A percentile compares a stretch with the other conserved stretches of the same genome.
phyloP scores from a whole-genome alignment of 2,113 vertebrate genomes.

The Ageneiosus marmoratus region DNA sequence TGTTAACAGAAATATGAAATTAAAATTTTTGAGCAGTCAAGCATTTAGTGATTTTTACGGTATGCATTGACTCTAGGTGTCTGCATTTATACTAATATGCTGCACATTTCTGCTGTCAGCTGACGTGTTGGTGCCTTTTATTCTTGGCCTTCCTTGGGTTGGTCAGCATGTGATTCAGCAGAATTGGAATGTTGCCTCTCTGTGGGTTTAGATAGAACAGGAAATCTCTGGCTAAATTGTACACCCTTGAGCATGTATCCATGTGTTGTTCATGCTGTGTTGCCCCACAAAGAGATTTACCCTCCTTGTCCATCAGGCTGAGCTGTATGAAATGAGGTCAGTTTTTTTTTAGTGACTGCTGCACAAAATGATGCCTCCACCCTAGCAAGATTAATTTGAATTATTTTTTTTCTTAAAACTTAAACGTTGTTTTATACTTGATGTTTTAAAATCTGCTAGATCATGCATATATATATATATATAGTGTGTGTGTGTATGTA shows the following conservation, averaged over 20 bases:
- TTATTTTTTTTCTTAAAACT: conserved; percentile 8
- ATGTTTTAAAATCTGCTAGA: too few relatives aligned
- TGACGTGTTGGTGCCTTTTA: conserved; percentile 15
- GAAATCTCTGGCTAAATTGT: conserved; percentile 15
- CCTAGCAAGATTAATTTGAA: not conserved
- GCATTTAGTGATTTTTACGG: not conserved
- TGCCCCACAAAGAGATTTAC: conserved; percentile 51
- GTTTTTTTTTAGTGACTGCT: conserved; percentile 15
- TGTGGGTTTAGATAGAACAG: conserved; percentile 19
- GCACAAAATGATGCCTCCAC: conserved; percentile 33
- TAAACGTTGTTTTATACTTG: not conserved
- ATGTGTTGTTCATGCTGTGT: conserved; percentile 42
- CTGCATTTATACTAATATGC: not conserved
- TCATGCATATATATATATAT: too few relatives aligned
- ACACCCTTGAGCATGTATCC: conserved; percentile 39
- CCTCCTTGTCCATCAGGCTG: conserved; percentile 41
- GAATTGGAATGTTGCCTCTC: conserved; percentile 29
- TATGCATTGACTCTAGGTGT: not conserved
- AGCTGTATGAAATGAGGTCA: conserved; percentile 47
- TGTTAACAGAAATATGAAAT: not conserved
- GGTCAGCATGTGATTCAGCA: conserved; percentile 36
- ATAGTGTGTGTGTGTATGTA: too few relatives aligned
- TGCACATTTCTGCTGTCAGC: not conserved
- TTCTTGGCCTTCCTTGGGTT: conserved; percentile 23
- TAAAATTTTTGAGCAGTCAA: not conserved